phyloP scores from a whole-genome alignment of 2,888 invertebrate genomes.

The Lumbricus terrestris region DNA sequence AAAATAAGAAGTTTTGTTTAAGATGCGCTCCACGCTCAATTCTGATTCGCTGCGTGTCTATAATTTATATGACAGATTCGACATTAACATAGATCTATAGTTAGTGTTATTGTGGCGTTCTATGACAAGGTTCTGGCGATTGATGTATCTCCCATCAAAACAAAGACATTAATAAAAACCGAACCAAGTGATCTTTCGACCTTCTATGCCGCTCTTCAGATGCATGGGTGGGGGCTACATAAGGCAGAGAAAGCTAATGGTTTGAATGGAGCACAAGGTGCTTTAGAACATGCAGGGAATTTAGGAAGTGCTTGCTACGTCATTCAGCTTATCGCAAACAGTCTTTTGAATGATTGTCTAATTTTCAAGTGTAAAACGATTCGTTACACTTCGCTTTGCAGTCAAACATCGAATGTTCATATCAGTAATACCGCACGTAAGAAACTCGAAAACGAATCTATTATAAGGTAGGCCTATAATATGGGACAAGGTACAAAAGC shows the following conservation, averaged over 20 bases:
- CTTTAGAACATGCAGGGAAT: neutral
- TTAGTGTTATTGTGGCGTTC: neutral
- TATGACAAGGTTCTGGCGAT: neutral
- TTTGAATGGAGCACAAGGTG: neutral
- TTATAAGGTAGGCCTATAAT: too few species aligned
- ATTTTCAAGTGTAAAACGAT: neutral
- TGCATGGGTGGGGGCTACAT: too few species aligned
- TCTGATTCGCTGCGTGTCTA: too few species aligned
- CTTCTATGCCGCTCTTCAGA: neutral
- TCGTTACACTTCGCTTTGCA: neutral
- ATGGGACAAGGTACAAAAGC: too few species aligned
- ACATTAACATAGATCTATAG: conserved; percentile 3
- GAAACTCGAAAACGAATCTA: too few species aligned
- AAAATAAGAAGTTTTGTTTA: neutral
- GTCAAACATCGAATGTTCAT: neutral
- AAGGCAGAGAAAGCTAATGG: neutral
- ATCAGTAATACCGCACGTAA: neutral
- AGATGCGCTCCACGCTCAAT: neutral
- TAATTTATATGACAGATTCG: neutral
- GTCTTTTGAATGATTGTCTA: neutral
- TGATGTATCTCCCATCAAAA: neutral
- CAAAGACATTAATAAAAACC: neutral
- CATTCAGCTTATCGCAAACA: neutral
- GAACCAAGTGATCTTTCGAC: neutral
- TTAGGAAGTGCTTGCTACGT: neutral